phyloP scores from a whole-genome alignment of 92 coral and sea anemone species.

The Zoanthus sociatus region DNA sequence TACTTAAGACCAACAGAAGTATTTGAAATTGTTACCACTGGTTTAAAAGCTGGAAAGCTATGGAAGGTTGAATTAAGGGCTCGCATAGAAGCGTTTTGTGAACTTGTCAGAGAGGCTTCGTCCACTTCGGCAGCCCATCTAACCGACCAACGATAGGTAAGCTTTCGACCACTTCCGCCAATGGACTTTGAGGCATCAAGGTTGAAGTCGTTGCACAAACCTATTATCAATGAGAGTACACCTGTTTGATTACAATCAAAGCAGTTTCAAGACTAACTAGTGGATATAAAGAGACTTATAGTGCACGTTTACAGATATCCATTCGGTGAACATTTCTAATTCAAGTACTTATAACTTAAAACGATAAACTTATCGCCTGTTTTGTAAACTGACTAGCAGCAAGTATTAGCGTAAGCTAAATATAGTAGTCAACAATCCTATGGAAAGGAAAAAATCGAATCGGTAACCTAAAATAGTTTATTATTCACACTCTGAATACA shows the following conservation, averaged over 20 bases:
- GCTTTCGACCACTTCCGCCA: neutral
- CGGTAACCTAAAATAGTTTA: too few relatives aligned
- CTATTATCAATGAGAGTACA: neutral
- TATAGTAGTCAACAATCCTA: too few relatives aligned
- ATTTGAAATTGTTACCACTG: neutral
- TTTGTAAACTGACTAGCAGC: neutral
- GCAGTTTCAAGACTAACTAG: neutral
- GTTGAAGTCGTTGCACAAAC: neutral
- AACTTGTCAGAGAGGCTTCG: constrained; percentile 17
- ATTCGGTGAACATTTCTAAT: neutral
- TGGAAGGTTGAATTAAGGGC: constrained; percentile 29
- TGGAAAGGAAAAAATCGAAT: too few relatives aligned
- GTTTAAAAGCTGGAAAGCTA: constrained; percentile 7
- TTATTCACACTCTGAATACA: too few relatives aligned
- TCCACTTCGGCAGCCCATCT: constrained; percentile 58
- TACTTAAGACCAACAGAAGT: constrained; percentile 54
- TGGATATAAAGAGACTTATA: neutral
- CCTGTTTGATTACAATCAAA: neutral
- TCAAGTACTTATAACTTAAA: neutral
- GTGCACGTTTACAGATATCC: neutral
- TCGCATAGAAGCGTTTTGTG: constrained; percentile 53
- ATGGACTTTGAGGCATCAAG: neutral
- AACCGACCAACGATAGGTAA: constrained; percentile 18
- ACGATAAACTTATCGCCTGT: neutral
- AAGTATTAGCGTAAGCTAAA: too few relatives aligned